Evolutionary conservation across 2,797 vertebrate genomes (phyloP).

Genomic region (Sebastiscus tertius): DNA sequence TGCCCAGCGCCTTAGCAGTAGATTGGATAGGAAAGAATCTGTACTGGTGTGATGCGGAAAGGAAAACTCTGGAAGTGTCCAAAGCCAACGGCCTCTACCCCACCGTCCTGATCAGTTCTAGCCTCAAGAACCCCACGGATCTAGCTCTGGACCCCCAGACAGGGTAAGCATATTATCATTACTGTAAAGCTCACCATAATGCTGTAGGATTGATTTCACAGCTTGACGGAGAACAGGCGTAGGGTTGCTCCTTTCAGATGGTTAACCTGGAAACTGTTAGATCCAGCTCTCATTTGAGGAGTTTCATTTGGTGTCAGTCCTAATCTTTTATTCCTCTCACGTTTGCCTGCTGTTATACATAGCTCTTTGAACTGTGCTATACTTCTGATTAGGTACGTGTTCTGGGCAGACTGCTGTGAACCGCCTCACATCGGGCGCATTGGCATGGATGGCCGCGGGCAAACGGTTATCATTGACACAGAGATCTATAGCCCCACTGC

Average conservation of each 20-base stretch:
- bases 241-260: neutral
- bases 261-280: neutral
- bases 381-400: conserved; percentile 86
- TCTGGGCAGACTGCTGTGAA: conserved; percentile 99
- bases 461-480: conserved; percentile 89
- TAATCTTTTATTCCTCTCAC: conserved; percentile 2
- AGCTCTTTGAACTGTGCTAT: conserved; percentile 22
- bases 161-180: conserved; percentile 82
- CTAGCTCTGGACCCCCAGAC: conserved; percentile 91
- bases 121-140: conserved; percentile 92
- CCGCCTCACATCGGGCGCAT: conserved; percentile 92
- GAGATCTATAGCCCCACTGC: conserved; percentile 94
- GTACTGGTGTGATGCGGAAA: conserved; percentile 97
- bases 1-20: conserved; percentile 94
- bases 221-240: neutral
- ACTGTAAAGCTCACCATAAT: neutral
- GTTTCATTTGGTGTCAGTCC: neutral
- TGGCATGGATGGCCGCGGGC: conserved; percentile 95
- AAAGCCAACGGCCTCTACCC: conserved; percentile 97
- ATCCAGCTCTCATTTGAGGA: neutral
- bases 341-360: neutral
- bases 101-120: conserved; percentile 90
- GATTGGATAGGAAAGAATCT: conserved; percentile 99
- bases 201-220: neutral
- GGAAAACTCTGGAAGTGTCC: conserved; percentile 95